Conservation (phyloP, 2,113 vertebrate genomes). For the Bufo gargarizans region DNA sequence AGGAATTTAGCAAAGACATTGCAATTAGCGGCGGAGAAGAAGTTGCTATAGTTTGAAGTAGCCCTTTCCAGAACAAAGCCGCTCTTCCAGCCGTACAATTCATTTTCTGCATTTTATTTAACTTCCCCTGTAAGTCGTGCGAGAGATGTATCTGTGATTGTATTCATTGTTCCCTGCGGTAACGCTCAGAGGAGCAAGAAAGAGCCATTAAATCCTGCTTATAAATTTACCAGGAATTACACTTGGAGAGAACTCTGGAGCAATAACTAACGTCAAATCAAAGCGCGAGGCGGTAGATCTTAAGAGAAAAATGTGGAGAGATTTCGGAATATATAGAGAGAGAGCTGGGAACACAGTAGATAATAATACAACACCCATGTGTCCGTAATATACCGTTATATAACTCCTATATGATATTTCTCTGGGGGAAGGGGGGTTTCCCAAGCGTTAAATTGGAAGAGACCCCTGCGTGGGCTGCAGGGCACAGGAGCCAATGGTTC, state of each 20-base stretch:
- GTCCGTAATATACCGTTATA: no score
- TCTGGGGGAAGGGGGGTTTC: no score
- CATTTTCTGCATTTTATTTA: constrained; percentile 26
- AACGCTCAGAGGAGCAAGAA: constrained; percentile 8
- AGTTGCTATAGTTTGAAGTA: constrained; percentile 1
- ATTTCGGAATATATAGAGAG: not conserved
- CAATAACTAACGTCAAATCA: constrained; percentile 30
- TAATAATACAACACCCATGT: no score
- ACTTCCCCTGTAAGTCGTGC: not conserved
- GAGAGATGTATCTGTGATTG: constrained; percentile 21
- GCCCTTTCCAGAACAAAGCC: not conserved
- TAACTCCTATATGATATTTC: no score
- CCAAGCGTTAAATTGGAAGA: no score
- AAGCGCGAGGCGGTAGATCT: not conserved
- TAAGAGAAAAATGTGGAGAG: not conserved
- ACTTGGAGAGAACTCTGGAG: not conserved
- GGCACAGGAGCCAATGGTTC: no score
- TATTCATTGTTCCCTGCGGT: constrained; percentile 24
- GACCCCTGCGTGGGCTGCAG: no score
- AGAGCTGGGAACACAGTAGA: no score
- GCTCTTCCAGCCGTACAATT: not conserved
- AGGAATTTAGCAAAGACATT: constrained; percentile 16
- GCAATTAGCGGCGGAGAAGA: constrained; percentile 25
- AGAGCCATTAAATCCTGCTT: constrained; percentile 31
- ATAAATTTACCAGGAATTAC: constrained; percentile 18